Evolutionary conservation across 2,888 invertebrate species (phyloP).

Genomic region (Venustoraphidia nigricollis): DNA sequence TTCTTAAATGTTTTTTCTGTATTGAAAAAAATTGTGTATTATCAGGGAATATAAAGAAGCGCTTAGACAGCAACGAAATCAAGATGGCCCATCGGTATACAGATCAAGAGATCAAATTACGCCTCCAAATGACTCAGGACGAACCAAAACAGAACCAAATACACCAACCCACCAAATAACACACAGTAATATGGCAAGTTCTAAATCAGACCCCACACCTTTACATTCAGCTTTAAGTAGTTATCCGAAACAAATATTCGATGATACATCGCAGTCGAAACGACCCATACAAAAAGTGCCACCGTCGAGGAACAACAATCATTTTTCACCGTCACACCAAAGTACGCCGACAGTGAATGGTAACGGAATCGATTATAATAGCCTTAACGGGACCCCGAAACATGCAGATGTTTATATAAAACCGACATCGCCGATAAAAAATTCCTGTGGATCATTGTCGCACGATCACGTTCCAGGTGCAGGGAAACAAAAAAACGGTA

Average conservation of each 20-base stretch:
- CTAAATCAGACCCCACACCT: slow-evolving; percentile 32
- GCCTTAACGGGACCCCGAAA: slow-evolving; percentile 20
- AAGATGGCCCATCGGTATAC: slow-evolving; percentile 55
- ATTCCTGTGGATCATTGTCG: slow-evolving; percentile 40
- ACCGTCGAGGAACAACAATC: slow-evolving; percentile 46
- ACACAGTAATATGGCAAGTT: slow-evolving; percentile 25
- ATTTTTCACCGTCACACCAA: slow-evolving; percentile 18
- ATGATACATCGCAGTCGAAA: slow-evolving; percentile 31
- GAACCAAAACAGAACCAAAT: slow-evolving; percentile 34
- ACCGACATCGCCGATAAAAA: slow-evolving; percentile 49
- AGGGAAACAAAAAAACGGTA: slow-evolving; percentile 7
- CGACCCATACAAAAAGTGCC: slow-evolving; percentile 67
- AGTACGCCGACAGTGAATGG: slow-evolving; percentile 6
- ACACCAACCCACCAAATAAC: slow-evolving; percentile 31
- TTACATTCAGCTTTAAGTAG: slow-evolving; percentile 31
- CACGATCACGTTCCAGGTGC: slow-evolving; percentile 33
- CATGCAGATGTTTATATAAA: slow-evolving; percentile 39
- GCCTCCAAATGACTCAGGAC: slow-evolving; percentile 35
- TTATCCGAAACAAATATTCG: slow-evolving; percentile 39
- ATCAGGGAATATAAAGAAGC: slow-evolving; percentile 81
- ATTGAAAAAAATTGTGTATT: slow-evolving; percentile 12
- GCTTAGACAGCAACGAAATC: slow-evolving; percentile 67
- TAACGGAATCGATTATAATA: slow-evolving; percentile 15
- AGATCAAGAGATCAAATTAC: slow-evolving; percentile 45
- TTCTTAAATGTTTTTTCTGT: slow-evolving; percentile 3